Evolutionary conservation across 2,888 invertebrate species (phyloP), one percentile per base, ranked within the genome.

Genomic region (Ligdia adustata): DNA sequence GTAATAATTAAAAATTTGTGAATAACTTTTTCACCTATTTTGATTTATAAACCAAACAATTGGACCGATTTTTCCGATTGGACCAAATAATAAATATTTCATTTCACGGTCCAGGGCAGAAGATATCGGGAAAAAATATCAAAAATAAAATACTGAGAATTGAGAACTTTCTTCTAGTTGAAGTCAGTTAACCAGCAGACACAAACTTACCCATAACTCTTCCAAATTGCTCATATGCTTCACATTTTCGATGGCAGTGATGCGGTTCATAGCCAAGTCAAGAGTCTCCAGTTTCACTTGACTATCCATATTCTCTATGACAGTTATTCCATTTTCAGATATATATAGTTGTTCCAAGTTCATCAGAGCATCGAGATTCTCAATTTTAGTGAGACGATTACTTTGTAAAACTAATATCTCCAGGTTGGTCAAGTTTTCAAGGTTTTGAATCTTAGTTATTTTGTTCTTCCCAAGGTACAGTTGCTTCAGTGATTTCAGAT

Each of bases 381-480:
- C 98, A 49, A 99, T 95, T 76, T 95, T 95, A 0, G 92, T 91
- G 29, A 99, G 89, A 3, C 99, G 93, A 84, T 99, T 99, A 64
- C 95, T 96, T 91, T 98, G 98, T 28, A 99, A 74, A 59, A 98
- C 98, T 7, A 99, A 82, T 52, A 97, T 93, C 55, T 94, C 93
- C 22, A 99, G 90, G 49, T 95, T 93, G 0, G 85, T 86, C 16
- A 98, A 82, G 1, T 91, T 88, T 6, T 95, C 94, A 7, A 99
- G 79, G 71, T 98, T 96, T 66, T 97, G 92, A 33, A 99, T 94
- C 79, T 95, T 95, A 0, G 92, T 87, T 54, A 99, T 97, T 91
- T 99, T 99, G 82, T 99, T 99, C 83, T 98, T 99, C 7, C 98
- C 99, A 41, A 98, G 84, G 82, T 94, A 99, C 6, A 98, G 88